Evolutionary conservation across 2,797 vertebrate genomes (phyloP).

Genomic region (Microcaecilia unicolor): DNA sequence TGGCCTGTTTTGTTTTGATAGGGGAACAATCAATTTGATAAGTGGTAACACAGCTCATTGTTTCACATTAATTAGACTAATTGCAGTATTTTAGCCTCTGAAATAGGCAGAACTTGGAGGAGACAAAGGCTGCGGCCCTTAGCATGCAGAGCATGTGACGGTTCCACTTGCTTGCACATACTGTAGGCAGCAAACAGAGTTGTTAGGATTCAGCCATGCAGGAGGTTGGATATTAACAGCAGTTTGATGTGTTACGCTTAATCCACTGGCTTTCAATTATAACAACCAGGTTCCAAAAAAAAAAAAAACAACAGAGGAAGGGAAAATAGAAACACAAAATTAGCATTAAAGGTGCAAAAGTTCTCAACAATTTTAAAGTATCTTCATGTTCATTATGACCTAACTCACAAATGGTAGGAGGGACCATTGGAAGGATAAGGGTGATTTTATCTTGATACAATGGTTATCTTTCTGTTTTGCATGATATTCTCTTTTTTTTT

Average conservation of each 20-base stretch:
- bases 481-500: too few relatives aligned
- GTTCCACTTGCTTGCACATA: constrained; percentile 51
- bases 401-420: background rate
- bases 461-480: too few relatives aligned
- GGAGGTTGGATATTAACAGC: constrained; percentile 42
- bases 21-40: constrained; percentile 89
- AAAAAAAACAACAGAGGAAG: background rate
- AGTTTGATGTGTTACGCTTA: constrained; percentile 36
- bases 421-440: background rate
- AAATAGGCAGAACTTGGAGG: constrained; percentile 67
- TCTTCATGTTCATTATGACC: background rate
- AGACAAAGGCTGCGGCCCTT: constrained; percentile 70
- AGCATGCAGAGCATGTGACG: constrained; percentile 42
- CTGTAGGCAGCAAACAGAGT: constrained; percentile 45
- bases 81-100: constrained; percentile 77
- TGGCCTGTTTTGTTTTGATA: constrained; percentile 80
- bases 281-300: constrained; percentile 17
- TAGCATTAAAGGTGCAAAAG: background rate
- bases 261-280: constrained; percentile 33
- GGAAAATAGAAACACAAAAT: background rate
- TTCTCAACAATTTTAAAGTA: background rate
- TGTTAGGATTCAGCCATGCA: constrained; percentile 45
- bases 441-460: too few relatives aligned
- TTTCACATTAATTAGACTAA: constrained; percentile 90
- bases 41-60: constrained; percentile 84